Base-by-base conservation (phyloP, 1,140 invertebrate genomes). In the Batillaria attramentaria region DNA sequence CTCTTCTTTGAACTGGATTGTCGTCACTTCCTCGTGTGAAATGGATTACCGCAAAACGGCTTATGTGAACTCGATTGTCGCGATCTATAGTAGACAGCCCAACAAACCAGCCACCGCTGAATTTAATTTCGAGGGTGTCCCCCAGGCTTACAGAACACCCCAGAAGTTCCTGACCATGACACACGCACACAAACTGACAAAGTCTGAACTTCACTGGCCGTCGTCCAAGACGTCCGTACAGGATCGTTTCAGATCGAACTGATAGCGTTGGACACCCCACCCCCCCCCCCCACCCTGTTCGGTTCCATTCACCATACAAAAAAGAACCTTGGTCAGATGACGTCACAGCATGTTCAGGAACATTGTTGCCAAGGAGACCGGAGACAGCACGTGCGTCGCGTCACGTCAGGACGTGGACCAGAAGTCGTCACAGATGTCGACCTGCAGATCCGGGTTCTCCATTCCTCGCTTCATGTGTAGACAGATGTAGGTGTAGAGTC, bases 401-500 rank as follows among this genome's bases (percentile, higher is more conserved):
- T 28, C 57, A 54, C 3, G 73, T 10, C 54, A 39, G 60, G 54
- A 76, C n/a, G 73, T 62, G 24, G 57, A 35, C 16, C 68, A 77
- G 18, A 57, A 54, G 13, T 81, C 77, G 10, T 83, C 82, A 35
- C 76, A 31, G 33, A 81, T 75, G 41, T 88, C 85, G 50, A 84
- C 66, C 24, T 81, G 78, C 10, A 86, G 62, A 37, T 89, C 86
- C 0, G 88, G 86, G 41, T 89, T 85, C 70, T 88, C 84, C 88
- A 89, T 89, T 8, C 88, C 87, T 20, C 81, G 66, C 72, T 84
- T 86, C 88, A 89, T 89, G 50, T 86, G 87, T 2, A 84, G 81
- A 80, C 85, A 86, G 41, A 89, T 87, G 72, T 89, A 89, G 18
- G 72, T 81, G 81, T 87, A 89, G 0, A 89, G 78, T 70, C 83